A percentile compares a stretch with the other conserved stretches of the same genome.
Evolutionary conservation across 2,797 vertebrate genomes (phyloP).

Genomic region (Acanthurus lineatus): DNA sequence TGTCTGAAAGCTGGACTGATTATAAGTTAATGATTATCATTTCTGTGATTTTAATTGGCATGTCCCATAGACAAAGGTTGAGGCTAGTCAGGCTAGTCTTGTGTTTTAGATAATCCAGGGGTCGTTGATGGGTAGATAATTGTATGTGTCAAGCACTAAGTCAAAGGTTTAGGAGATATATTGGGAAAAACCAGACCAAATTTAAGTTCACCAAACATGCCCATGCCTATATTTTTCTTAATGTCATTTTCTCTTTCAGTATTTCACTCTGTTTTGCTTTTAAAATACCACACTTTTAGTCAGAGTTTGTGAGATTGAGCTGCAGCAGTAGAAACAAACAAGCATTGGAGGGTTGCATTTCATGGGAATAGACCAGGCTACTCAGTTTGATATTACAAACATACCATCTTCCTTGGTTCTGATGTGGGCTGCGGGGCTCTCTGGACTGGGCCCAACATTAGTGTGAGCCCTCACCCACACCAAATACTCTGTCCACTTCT

Average conservation of each 20-base stretch:
- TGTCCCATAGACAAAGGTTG: too few species aligned
- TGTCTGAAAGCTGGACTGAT: too few species aligned
- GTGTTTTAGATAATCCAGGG: too few species aligned
- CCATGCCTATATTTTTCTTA: background rate
- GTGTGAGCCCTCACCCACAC: constrained; percentile 96
- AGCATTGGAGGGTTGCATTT: constrained; percentile 5
- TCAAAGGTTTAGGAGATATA: background rate
- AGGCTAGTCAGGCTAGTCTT: too few species aligned
- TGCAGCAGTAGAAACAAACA: constrained; percentile 5
- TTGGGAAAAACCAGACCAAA: background rate
- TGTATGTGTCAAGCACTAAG: too few species aligned
- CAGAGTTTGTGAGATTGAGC: background rate
- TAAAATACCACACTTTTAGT: background rate
- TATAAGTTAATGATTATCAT: too few species aligned
- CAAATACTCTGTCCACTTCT: constrained; percentile 96
- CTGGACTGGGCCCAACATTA: constrained; percentile 91
- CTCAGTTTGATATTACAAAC: constrained; percentile 59
- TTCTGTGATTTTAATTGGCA: too few species aligned
- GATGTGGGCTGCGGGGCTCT: constrained; percentile 88
- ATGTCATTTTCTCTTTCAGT: background rate
- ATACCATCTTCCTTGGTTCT: constrained; percentile 95
- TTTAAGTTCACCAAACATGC: background rate
- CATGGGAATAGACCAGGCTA: background rate
- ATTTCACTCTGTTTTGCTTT: background rate
- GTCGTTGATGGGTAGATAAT: too few species aligned